Evolutionary conservation across 2,113 vertebrate species (phyloP).

Genomic region (Poecilia latipinna): DNA sequence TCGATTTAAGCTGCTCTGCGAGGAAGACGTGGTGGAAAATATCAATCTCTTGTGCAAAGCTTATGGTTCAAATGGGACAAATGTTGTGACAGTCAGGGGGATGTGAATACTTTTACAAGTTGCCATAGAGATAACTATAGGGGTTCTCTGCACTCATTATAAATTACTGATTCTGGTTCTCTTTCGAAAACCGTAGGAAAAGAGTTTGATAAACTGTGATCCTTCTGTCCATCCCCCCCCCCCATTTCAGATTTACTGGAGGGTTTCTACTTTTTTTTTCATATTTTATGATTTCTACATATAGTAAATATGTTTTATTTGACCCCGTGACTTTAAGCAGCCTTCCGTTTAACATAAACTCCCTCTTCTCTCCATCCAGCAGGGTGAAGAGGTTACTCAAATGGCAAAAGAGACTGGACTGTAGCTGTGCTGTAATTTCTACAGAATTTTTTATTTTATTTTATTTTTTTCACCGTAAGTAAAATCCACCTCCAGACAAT

Average conservation of each 20-base stretch:
- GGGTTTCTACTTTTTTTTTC: background rate
- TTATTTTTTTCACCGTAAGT: slow-evolving; percentile 61
- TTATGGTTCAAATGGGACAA: background rate
- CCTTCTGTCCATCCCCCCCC: too few species aligned
- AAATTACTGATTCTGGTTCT: background rate
- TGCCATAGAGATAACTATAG: background rate
- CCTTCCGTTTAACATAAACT: slow-evolving; percentile 1
- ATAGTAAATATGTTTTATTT: slow-evolving; percentile 2
- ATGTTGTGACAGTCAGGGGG: background rate
- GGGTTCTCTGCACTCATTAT: background rate
- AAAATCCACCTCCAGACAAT: slow-evolving; percentile 19
- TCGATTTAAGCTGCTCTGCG: background rate
- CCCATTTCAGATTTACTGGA: background rate
- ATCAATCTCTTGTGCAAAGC: too few species aligned
- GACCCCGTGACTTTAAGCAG: slow-evolving; percentile 8
- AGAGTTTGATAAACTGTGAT: background rate
- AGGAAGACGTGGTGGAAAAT: too few species aligned
- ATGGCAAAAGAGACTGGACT: slow-evolving; percentile 38
- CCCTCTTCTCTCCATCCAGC: slow-evolving; percentile 6
- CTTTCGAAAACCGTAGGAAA: too few species aligned
- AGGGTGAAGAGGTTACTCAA: slow-evolving; percentile 28
- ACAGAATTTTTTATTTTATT: slow-evolving; percentile 26
- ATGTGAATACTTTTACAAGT: background rate
- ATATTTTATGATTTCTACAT: background rate
- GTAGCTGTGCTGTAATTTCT: slow-evolving; percentile 47